A percentile compares a stretch with the other conserved stretches of the same genome.
Evolutionary conservation across 2,888 invertebrate species (phyloP).

Genomic region (Sinhomidia bicolor): DNA sequence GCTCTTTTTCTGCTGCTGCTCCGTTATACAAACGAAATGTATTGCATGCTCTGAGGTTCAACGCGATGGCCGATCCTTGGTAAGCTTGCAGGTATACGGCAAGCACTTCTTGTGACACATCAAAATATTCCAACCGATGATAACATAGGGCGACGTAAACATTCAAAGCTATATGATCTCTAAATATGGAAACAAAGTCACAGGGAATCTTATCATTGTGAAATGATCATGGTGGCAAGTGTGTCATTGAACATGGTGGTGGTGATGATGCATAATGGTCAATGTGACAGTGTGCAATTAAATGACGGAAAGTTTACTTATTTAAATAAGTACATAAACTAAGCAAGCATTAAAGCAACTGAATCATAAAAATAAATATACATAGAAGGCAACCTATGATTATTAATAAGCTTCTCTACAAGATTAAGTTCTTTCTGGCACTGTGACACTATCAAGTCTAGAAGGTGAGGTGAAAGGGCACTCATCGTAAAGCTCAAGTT

Average conservation of each 20-base stretch:
- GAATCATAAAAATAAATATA: neutral
- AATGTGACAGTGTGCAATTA: too few relatives aligned
- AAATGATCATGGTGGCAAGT: neutral
- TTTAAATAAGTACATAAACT: too few relatives aligned
- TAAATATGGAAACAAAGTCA: constrained; percentile 81
- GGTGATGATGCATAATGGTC: too few relatives aligned
- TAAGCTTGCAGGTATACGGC: constrained; percentile 95
- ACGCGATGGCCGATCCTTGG: constrained; percentile 96
- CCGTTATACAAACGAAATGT: constrained; percentile 95
- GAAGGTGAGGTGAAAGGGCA: constrained; percentile 71
- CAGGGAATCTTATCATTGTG: neutral
- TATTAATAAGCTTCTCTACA: constrained; percentile 75
- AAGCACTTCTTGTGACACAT: constrained; percentile 97
- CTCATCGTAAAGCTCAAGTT: constrained; percentile 54
- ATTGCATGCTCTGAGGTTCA: constrained; percentile 95
- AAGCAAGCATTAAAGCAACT: too few relatives aligned
- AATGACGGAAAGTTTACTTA: constrained; percentile 13
- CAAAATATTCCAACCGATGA: constrained; percentile 99
- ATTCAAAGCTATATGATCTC: constrained; percentile 95
- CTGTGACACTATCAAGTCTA: constrained; percentile 74
- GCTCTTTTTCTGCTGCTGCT: constrained; percentile 95
- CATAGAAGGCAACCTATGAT: constrained; percentile 54
- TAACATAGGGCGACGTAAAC: constrained; percentile 99
- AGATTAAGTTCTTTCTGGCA: constrained; percentile 75
- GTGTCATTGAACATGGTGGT: too few relatives aligned